phyloP scores from a whole-genome alignment of 2,888 invertebrate species.

The Nephrotoma flavescens region DNA sequence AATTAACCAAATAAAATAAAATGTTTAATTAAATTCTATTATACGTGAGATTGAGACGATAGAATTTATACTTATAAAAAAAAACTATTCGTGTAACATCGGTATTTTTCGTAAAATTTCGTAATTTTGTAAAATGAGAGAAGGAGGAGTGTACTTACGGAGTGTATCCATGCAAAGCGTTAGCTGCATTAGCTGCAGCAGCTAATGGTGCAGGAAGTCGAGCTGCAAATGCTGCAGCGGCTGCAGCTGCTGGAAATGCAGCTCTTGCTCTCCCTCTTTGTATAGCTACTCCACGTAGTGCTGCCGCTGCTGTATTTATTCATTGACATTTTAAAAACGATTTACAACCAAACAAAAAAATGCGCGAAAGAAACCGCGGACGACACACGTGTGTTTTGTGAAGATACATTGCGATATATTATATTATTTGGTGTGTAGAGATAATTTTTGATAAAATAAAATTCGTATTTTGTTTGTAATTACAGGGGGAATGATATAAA shows the following conservation, averaged over 20 bases:
- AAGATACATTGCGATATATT: not conserved
- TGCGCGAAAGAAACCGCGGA: not conserved
- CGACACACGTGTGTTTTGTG: not conserved
- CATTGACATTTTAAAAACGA: conserved; percentile 11
- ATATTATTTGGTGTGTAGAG: not conserved
- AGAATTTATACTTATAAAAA: not conserved
- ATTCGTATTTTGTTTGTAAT: conserved; percentile 1
- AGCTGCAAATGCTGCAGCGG: conserved; percentile 54
- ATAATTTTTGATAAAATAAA: not conserved
- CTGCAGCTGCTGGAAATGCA: conserved; percentile 54
- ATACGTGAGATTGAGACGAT: not conserved
- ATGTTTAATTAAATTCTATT: not conserved
- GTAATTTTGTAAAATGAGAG: not conserved
- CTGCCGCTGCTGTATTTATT: conserved; percentile 46
- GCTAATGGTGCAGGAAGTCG: conserved; percentile 41
- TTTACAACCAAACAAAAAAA: not conserved
- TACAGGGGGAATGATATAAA: conserved; percentile 17
- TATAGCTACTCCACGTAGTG: conserved; percentile 69
- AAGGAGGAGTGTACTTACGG: conserved; percentile 53
- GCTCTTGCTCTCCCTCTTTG: conserved; percentile 58
- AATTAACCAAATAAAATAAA: not conserved
- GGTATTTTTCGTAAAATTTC: not conserved
- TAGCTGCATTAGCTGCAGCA: conserved; percentile 54
- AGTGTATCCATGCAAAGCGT: conserved; percentile 77
- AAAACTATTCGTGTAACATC: not conserved